Base-by-base conservation (phyloP, 1,140 invertebrate genomes). In the Halictus rubicundus region DNA sequence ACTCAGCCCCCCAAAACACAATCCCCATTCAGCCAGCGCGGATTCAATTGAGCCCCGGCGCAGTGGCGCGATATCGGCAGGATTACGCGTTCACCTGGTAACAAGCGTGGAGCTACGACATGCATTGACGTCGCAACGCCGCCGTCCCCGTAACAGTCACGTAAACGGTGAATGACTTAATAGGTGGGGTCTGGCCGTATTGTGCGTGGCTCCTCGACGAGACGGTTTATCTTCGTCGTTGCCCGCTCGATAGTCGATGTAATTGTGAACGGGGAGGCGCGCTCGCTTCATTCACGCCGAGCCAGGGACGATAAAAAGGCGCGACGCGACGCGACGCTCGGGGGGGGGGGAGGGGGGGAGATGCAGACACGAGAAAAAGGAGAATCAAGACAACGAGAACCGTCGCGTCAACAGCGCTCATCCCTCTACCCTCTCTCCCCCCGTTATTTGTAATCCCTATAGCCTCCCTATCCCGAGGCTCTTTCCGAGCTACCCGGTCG, bases 11-110 rank as follows among this genome's bases (percentile, higher is more conserved):
- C 59, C 59, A 32, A 16, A 27, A 59, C 57, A 59, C 57, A 25
- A 27, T 16, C 4, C 59, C 59, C 54, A 57, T 57, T 32, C 59
- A 61, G n/a, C n/a, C n/a, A 12, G 25, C 3, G 59, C 10, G 25
- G 23, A 16, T 61, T 25, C 59, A 61, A 61, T 61, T 61, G 59
- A 61, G 32, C 59, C 54, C n/a, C n/a, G n/a, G n/a, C n/a, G n/a
- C 19, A 14, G 23, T 2, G 1, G 25, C 14, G 25, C 59, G 59
- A 61, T 61, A 61, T 61, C 59, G 59, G 23, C 23, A 16, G 59
- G 23, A 27, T 61, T 61, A 61, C 59, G 54, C 54, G 54, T 57
- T 57, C 54, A n/a, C 21, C 54, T n/a, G 54, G 54, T n/a, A 57
- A 57, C 54, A 57, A 57, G 21, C 54, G 54, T 57, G 54, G 54